Base-by-base conservation (phyloP, 2,888 invertebrate species). In the Lasioglossum lativentre region DNA sequence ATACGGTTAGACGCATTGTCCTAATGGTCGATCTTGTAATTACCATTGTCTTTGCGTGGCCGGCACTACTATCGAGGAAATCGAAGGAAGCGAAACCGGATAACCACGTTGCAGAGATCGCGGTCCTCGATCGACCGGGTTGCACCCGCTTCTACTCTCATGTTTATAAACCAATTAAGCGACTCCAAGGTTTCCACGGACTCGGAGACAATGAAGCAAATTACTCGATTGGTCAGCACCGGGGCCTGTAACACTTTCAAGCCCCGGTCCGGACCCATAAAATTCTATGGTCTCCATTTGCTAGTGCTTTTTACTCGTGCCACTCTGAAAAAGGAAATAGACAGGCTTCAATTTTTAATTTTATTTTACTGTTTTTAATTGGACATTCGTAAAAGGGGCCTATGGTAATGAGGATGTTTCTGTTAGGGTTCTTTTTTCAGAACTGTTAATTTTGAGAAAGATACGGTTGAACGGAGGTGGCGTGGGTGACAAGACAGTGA, bases 21-120 rank as follows among this genome's bases (percentile, higher is more conserved):
- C 87, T 91, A 92, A 93, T 91, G 90, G 91, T 83, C 89, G 85
- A 80, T 84, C 90, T 90, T 91, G 93, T 93, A 92, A 93, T 93
- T 92, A 90, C 90, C 88, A 93, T 93, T 92, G 91, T 92, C 90
- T 80, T 86, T 82, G 84, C 88, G 83, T 88, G 91, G 88, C 81
- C 87, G 74, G 85, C 77, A 83, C 81, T 34, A 38, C 78, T 82
- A 89, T 86, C 85, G 83, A 82, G 80, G 79, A 83, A 88, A 90
- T 88, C 83, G 86, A 86, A 80, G 78, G 75, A 87, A 77, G 47
- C 81, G n/a, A 47, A 81, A 4, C 74, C 14, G 59, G n/a, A 27
- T 27, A 47, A 42, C n/a, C 23, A 52, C 10, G 52, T n/a, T 52
- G 52, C 52, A n/a, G n/a, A 52, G 52, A 52, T 52, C 52, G 23